phyloP scores from a whole-genome alignment of 2,797 vertebrate species.

The Rhincodon typus region DNA sequence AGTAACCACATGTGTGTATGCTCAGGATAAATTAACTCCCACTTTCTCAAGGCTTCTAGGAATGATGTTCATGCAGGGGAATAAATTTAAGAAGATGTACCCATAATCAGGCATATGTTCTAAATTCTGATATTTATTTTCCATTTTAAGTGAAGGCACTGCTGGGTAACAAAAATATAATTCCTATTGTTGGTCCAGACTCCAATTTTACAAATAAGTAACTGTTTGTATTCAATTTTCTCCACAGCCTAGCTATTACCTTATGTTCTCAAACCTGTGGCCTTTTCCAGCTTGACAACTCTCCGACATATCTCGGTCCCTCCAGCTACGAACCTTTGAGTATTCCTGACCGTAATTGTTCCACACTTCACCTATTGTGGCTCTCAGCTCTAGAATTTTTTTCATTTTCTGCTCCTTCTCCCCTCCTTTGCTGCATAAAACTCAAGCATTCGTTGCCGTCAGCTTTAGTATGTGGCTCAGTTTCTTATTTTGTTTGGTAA shows the following conservation, averaged over 20 bases:
- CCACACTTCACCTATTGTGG: no score
- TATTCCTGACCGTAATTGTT: background rate
- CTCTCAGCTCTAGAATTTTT: background rate
- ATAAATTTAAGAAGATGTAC: background rate
- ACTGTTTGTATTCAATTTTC: background rate
- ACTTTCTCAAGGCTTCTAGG: background rate
- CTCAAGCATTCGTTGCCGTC: background rate
- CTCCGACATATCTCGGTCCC: background rate
- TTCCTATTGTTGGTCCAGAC: background rate
- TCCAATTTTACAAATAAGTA: background rate
- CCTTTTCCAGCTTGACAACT: background rate
- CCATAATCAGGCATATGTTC: background rate
- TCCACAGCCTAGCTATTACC: background rate
- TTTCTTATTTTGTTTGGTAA: background rate
- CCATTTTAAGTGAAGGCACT: background rate
- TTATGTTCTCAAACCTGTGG: background rate
- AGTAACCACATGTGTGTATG: background rate
- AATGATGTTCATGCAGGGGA: background rate
- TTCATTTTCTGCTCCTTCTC: background rate
- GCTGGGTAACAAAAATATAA: background rate
- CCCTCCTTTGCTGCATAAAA: background rate
- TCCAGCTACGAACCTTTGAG: background rate
- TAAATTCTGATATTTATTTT: background rate
- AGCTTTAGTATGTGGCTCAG: background rate
- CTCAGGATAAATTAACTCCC: background rate